Evolutionary conservation across 2,113 vertebrate species (phyloP).

Genomic region (Genyomyrus donnyi): DNA sequence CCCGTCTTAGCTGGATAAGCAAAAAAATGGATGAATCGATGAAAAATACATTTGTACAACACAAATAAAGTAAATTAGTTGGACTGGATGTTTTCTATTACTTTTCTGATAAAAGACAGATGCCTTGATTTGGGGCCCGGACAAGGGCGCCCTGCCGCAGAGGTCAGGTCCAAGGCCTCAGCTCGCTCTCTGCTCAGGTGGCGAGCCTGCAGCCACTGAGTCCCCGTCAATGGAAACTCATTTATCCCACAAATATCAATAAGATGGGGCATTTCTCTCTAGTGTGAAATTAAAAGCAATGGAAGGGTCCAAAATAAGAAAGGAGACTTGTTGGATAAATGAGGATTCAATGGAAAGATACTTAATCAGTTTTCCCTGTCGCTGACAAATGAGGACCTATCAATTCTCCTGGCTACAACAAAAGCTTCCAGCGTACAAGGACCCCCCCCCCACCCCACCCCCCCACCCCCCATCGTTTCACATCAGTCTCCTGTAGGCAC

Average conservation of each 20-base stretch:
- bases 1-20: background rate
- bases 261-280: background rate
- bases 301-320: background rate
- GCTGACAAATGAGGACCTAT: constrained; percentile 47
- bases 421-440: constrained; percentile 54
- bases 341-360: constrained; percentile 44
- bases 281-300: constrained; percentile 10
- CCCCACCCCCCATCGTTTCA: constrained; percentile 49
- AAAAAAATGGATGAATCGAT: background rate
- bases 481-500: constrained; percentile 43
- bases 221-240: constrained; percentile 17
- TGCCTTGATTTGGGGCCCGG: background rate
- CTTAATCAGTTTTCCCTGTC: constrained; percentile 46
- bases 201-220: background rate
- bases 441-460: constrained; percentile 45
- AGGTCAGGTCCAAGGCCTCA: constrained; percentile 7
- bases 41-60: background rate
- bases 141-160: background rate
- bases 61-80: background rate
- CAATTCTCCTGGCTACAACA: constrained; percentile 42
- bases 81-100: background rate
- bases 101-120: constrained; percentile 7
- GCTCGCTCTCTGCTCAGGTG: constrained; percentile 1
- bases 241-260: constrained; percentile 22
- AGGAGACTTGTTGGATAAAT: constrained; percentile 19